Base-by-base conservation (phyloP, 2,113 vertebrate genomes). In the Peromyscus maniculatus region DNA sequence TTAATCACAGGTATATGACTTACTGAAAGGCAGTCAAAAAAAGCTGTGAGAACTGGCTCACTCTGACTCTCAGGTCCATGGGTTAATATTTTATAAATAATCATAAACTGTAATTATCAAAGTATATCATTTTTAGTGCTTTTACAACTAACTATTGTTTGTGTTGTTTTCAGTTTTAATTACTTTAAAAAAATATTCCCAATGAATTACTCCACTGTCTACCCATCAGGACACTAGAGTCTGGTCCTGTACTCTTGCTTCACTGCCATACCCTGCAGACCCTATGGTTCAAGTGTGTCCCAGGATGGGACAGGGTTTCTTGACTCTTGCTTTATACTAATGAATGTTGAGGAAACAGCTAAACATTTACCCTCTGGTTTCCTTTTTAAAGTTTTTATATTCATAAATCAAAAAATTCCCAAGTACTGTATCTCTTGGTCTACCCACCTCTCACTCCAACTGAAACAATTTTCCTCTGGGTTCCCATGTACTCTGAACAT, bases 21-120 rank as follows among this genome's bases (percentile, higher is more conserved):
- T 96, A 43, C 7, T 24, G 11, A 94, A 97, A 57, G 36, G 33
- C 19, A 66, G n/a, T 93, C 46, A 66, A 59, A 93, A 69, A 55
- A 87, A 24, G 57, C 5, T n/a, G 16, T 36, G 66, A 94, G 46
- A 93, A 94, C 49, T 16, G 0, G 67, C 55, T 79, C 67, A 89
- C 82, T 91, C 55, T 80, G 43, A 87, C 33, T 93, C 49, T 79
- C 19, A 86, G 22, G 52, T 3, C 24, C 19, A 28, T 57, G 8
- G 93, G 11, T 66, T 82, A 91, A 28, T 89, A 46, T 86, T 96
- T 97, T 83, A 87, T 52, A 90, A 77, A 93, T n/a, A 87, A 52
- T 80, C 67, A 75, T 67, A 31, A 91, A 89, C 16, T 49, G 7
- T 64, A 87, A 72, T 83, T 93, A 57, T 57, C 90, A 39, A 28